A percentile compares a stretch with the other conserved stretches of the same genome.
These are phyloP conservation scores for Chionomys nivalis DNA, from an alignment of 2,113 vertebrate species.

Conservation along the genomic window DNA sequence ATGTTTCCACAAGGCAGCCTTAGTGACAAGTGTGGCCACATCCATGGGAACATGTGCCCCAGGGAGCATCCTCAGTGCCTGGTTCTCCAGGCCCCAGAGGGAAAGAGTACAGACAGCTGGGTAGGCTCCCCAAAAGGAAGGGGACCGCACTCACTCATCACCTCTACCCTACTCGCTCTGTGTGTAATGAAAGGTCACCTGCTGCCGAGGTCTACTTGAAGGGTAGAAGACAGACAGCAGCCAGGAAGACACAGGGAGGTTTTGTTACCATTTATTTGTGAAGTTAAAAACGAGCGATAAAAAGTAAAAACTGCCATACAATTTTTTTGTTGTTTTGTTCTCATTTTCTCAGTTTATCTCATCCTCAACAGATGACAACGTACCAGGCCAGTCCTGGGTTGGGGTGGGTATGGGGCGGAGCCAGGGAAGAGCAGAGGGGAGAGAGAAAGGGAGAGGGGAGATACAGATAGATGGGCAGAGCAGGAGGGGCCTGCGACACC, in stretches of 20 bases:
- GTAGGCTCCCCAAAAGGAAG: neutral
- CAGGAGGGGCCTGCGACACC: constrained; percentile 56
- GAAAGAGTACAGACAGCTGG: neutral
- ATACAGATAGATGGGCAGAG: neutral
- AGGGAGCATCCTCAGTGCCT: neutral
- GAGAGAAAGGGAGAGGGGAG: neutral
- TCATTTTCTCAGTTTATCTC: constrained; percentile 79
- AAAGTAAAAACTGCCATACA: constrained; percentile 93
- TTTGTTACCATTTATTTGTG: constrained; percentile 93
- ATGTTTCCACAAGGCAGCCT: neutral
- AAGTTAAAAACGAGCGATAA: constrained; percentile 98
- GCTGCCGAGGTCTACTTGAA: constrained; percentile 67
- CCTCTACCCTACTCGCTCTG: neutral
- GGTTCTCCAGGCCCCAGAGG: neutral
- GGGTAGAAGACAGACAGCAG: neutral
- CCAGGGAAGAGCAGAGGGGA: neutral
- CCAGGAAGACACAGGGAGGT: constrained; percentile 77
- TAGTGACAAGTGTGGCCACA: neutral
- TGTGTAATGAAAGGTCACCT: constrained; percentile 65
- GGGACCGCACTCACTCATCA: neutral
- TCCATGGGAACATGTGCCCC: constrained; percentile 58
- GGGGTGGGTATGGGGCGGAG: constrained; percentile 24
- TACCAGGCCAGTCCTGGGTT: constrained; percentile 83
- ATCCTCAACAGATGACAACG: constrained; percentile 82
- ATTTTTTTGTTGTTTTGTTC: constrained; percentile 80